phyloP scores from a whole-genome alignment of 2,888 invertebrate genomes.

The Gandaritis pyraliata region DNA sequence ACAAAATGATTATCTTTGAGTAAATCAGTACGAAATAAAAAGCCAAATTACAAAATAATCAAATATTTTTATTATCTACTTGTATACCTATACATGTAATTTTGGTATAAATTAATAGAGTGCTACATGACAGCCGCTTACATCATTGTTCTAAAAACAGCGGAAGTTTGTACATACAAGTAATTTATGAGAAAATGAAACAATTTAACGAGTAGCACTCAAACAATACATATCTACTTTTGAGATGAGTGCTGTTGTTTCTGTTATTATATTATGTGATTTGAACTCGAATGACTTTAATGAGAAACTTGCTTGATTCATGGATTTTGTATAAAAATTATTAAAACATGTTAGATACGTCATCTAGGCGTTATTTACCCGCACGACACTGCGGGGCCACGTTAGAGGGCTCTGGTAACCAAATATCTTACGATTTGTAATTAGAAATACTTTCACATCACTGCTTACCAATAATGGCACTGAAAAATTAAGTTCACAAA shows the following conservation, averaged over 20 bases:
- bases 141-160: slow-evolving; percentile 2
- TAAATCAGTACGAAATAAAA: slow-evolving; percentile 43
- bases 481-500: slow-evolving; percentile 27
- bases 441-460: slow-evolving; percentile 17
- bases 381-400: neutral
- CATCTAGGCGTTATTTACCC: slow-evolving; percentile 3
- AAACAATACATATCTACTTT: neutral
- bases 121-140: slow-evolving; percentile 54
- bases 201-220: slow-evolving; percentile 12
- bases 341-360: neutral
- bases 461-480: slow-evolving; percentile 28
- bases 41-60: slow-evolving; percentile 65
- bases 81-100: slow-evolving; percentile 38
- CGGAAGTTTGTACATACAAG: neutral
- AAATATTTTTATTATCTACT: slow-evolving; percentile 66
- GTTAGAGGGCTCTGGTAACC: slow-evolving; percentile 23
- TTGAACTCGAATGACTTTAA: neutral
- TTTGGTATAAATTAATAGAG: slow-evolving; percentile 72
- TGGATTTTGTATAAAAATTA: neutral
- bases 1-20: neutral
- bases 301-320: slow-evolving; percentile 1
- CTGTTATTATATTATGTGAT: neutral
- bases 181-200: neutral
- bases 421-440: slow-evolving; percentile 12
- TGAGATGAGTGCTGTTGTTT: neutral